Evolutionary conservation across 2,797 vertebrate species (phyloP), one percentile per base, ranked within the genome.

Genomic region (Gouania willdenowi): DNA sequence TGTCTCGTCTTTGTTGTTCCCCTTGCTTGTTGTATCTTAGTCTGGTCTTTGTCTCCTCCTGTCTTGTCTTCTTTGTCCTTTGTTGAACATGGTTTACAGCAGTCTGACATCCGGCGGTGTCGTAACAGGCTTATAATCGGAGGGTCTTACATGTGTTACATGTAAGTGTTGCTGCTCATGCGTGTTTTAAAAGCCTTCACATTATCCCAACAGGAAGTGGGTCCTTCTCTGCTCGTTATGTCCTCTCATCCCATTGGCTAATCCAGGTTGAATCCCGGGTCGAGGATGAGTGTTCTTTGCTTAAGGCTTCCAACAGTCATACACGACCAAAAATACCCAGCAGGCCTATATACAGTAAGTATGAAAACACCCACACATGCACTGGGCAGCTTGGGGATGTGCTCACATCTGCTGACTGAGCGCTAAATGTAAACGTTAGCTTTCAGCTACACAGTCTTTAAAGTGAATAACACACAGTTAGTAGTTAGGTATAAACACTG

Each of bases 391-490:
- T 1, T 1, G 3, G 28, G 34, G 21, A 45, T 0, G 5, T 4
- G 11, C 1, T 12, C 8, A 20, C 14, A 44, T 35, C 24, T 42
- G 56, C 40, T 70, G 57, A 63, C 40, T 34, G 63, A 37, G 63
- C 46, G 41, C 25, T 10, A 39, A 26, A 28, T 15, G 5, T 8
- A 3, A 0, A 22, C 8, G 8, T 16, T 31, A 26, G 2, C 15
- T 17, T 26, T 7, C 6, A 41, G 27, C 25, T 15, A 10, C 35
- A 7, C 8, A 22, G 30, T 48, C 27, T 36, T 40, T 3, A 11
- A 11, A 17, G 15, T 16, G 19, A 19, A 28, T 12, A 15, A 39
- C 25, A 30, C 12, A 17, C n/a, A 2, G 36, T 16, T n/a, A 25
- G 19, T 11, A 20, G 19, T 15, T 21, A 30, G 12, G 24, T 15